phyloP scores from a whole-genome alignment of 2,888 invertebrate genomes.

The Clusia tigrina region DNA sequence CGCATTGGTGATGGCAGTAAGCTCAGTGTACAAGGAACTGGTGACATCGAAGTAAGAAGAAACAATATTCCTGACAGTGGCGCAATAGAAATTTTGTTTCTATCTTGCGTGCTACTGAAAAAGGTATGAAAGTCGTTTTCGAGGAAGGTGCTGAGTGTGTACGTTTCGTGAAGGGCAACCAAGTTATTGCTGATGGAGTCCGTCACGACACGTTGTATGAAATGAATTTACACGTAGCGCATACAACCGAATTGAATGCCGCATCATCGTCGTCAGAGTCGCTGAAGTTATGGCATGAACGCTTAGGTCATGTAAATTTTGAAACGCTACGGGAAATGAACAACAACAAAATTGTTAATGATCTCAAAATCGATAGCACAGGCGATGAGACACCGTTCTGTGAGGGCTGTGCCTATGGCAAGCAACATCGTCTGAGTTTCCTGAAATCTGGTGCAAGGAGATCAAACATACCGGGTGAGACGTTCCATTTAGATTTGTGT shows the following conservation, averaged over 20 bases:
- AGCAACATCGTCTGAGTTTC: conserved; percentile 25
- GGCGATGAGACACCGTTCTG: conserved; percentile 14
- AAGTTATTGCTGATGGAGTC: conserved; percentile 29
- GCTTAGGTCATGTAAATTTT: conserved; percentile 37
- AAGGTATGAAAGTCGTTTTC: conserved; percentile 31
- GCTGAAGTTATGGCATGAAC: conserved; percentile 38
- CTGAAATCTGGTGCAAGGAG: conserved; percentile 14
- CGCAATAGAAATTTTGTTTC: conserved; percentile 27
- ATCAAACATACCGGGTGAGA: conserved; percentile 16
- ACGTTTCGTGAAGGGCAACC: conserved; percentile 25
- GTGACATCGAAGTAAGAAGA: not conserved
- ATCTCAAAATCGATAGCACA: conserved; percentile 9
- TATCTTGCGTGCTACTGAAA: conserved; percentile 24
- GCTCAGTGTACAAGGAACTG: too few relatives aligned
- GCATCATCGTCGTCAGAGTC: conserved; percentile 21
- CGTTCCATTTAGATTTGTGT: conserved; percentile 31
- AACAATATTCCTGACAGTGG: conserved; percentile 6
- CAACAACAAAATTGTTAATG: conserved; percentile 1
- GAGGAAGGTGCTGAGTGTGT: conserved; percentile 32
- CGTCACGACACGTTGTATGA: conserved; percentile 30
- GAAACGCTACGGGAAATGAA: conserved; percentile 24
- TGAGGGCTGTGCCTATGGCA: conserved; percentile 25
- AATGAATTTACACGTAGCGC: conserved; percentile 23
- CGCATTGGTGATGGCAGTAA: too few relatives aligned
- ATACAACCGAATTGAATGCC: conserved; percentile 17